These are phyloP conservation scores for Taenaris catops DNA, from an alignment of 2,888 invertebrate species.

Conservation along the genomic window DNA sequence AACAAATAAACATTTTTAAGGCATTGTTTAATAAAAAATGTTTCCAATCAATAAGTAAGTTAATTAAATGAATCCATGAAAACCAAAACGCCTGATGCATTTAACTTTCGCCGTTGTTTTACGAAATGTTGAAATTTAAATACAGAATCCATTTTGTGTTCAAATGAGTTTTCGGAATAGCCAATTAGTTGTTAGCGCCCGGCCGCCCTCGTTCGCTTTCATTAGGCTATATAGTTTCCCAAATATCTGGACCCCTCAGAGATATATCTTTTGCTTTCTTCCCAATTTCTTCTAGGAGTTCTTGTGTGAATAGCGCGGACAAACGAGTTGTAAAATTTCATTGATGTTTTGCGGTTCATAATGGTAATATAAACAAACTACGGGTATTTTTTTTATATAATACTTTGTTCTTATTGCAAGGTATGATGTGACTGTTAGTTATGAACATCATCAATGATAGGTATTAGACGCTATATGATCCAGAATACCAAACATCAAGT, in stretches of 20 bases:
- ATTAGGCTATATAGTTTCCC: slow-evolving; percentile 79
- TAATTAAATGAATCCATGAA: slow-evolving; percentile 33
- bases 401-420: too few species aligned
- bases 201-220: slow-evolving; percentile 76
- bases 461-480: too few species aligned
- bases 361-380: not conserved
- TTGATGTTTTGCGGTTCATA: slow-evolving; percentile 50
- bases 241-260: slow-evolving; percentile 73
- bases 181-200: slow-evolving; percentile 80
- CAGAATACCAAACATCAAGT: too few species aligned
- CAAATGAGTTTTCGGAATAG: slow-evolving; percentile 79
- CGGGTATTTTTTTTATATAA: too few species aligned
- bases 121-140: slow-evolving; percentile 77
- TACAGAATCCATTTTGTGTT: slow-evolving; percentile 79
- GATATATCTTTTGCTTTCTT: slow-evolving; percentile 71
- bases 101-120: slow-evolving; percentile 73
- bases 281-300: slow-evolving; percentile 67
- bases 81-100: slow-evolving; percentile 59
- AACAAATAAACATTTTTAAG: too few species aligned
- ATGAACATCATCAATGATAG: too few species aligned
- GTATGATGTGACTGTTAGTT: too few species aligned
- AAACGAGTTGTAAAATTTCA: slow-evolving; percentile 66
- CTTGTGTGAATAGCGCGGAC: slow-evolving; percentile 47
- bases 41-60: slow-evolving; percentile 14
- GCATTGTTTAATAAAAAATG: too few species aligned